phyloP scores from a whole-genome alignment of 2,888 invertebrate genomes.

The Stictocephala bisonia region DNA sequence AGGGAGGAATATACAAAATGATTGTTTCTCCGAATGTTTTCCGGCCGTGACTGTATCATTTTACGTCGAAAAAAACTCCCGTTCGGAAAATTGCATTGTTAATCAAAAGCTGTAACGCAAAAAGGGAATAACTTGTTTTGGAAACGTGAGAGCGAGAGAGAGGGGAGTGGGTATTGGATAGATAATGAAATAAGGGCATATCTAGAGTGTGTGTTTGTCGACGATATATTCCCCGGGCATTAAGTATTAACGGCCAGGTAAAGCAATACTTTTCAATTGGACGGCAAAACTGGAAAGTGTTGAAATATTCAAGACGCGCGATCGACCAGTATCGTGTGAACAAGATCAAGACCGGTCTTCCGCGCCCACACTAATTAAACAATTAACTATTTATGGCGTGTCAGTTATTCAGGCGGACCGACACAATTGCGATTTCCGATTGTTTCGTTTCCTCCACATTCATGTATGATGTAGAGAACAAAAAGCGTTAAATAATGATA shows the following conservation, averaged over 20 bases:
- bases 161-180: slow-evolving; percentile 39
- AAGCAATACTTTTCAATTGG: slow-evolving; percentile 42
- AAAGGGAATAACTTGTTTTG: slow-evolving; percentile 39
- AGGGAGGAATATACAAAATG: no score
- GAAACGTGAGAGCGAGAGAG: slow-evolving; percentile 13
- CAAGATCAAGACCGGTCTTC: slow-evolving; percentile 31
- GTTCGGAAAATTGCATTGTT: slow-evolving; percentile 32
- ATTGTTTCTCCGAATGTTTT: no score
- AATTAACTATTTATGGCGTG: slow-evolving; percentile 22
- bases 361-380: slow-evolving; percentile 29
- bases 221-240: slow-evolving; percentile 33
- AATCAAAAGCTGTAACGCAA: slow-evolving; percentile 35
- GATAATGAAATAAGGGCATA: slow-evolving; percentile 42
- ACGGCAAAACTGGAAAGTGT: slow-evolving; percentile 34
- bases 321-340: neutral
- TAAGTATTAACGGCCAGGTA: slow-evolving; percentile 35
- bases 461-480: neutral
- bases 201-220: slow-evolving; percentile 38
- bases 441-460: slow-evolving; percentile 1
- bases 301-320: slow-evolving; percentile 31
- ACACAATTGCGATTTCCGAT: slow-evolving; percentile 28
- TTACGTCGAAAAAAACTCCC: slow-evolving; percentile 10
- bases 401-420: slow-evolving; percentile 31
- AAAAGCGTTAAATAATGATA: slow-evolving; percentile 29
- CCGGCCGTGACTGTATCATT: no score